Evolutionary conservation across 2,888 invertebrate genomes (phyloP), one percentile per base, ranked within the genome.

Genomic region (Pristionchus entomophagus): DNA sequence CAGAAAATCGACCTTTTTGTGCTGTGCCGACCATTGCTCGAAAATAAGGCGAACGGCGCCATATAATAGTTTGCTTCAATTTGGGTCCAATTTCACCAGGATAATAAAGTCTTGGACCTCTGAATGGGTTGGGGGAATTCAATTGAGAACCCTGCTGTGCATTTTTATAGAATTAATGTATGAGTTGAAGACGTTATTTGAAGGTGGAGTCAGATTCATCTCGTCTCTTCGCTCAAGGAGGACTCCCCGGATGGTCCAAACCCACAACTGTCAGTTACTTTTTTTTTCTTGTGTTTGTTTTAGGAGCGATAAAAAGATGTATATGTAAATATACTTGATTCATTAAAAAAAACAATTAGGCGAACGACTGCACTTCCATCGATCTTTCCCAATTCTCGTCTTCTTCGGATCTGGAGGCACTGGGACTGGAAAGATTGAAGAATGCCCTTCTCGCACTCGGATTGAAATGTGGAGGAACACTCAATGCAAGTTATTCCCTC

Each of bases 321-420:
- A n/a, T n/a, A n/a, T n/a, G n/a, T n/a, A n/a, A n/a, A n/a, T n/a
- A 45, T n/a, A 10, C 14, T n/a, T 77, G 6, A 14, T 26, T 22
- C 22, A 78, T 78, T 49, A 49, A 78, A 29, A 5, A 26, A 10
- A 26, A 73, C 22, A 41, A 12, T 51, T 2, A 80, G 78, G 32
- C 78, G 10, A 41, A 49, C 17, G 95, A 35, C 97, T 98, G 98
- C 32, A 99, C 99, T 5, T 97, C 98, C 95, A 95, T 99, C 89
- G 99, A 99, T 94, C 95, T 99, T n/a, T 97, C 98, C 0, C 97
- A 98, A 0, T 99, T 99, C 94, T 97, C 97, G 0, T 97, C 97
- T 32, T 97, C 97, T 96, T 97, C 97, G 94, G 99, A 99, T 94
- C 94, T 99, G 88, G 98, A 99, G 0, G 98, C 98, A 0, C 95